Evolutionary conservation across 1,140 invertebrate species (phyloP).

Genomic region (Limonius californicus): DNA sequence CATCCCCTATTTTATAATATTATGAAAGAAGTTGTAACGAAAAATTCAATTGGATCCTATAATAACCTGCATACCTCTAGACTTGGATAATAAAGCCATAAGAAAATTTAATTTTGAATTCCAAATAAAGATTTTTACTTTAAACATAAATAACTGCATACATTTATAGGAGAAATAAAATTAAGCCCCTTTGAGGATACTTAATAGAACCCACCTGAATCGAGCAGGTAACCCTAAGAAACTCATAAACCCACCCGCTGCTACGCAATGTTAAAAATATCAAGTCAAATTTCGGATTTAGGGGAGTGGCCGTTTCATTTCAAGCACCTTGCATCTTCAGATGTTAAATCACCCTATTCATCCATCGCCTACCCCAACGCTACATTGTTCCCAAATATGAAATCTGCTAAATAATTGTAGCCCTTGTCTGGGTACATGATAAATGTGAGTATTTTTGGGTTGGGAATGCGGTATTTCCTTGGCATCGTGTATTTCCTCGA

Average conservation of each 20-base stretch:
- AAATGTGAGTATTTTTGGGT: slow-evolving; percentile 17
- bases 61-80: too few relatives aligned
- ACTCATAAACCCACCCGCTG: slow-evolving; percentile 20
- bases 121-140: too few relatives aligned
- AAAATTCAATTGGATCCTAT: too few relatives aligned
- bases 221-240: not conserved
- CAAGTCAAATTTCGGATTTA: slow-evolving; percentile 23
- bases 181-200: too few relatives aligned
- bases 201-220: not conserved
- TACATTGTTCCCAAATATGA: slow-evolving; percentile 9
- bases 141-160: too few relatives aligned
- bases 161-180: too few relatives aligned
- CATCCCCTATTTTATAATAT: too few relatives aligned
- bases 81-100: too few relatives aligned
- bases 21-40: too few relatives aligned
- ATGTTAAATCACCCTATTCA: slow-evolving; percentile 6
- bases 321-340: slow-evolving; percentile 30
- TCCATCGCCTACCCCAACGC: not conserved
- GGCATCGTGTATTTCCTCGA: not conserved
- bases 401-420: slow-evolving; percentile 30
- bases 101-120: too few relatives aligned
- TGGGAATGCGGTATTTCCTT: not conserved
- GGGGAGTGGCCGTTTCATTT: slow-evolving; percentile 24
- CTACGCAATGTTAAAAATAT: slow-evolving; percentile 25
- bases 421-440: slow-evolving; percentile 23